Evolutionary conservation across 2,797 vertebrate genomes (phyloP).

Genomic region (Melanotaenia parkinsoni): DNA sequence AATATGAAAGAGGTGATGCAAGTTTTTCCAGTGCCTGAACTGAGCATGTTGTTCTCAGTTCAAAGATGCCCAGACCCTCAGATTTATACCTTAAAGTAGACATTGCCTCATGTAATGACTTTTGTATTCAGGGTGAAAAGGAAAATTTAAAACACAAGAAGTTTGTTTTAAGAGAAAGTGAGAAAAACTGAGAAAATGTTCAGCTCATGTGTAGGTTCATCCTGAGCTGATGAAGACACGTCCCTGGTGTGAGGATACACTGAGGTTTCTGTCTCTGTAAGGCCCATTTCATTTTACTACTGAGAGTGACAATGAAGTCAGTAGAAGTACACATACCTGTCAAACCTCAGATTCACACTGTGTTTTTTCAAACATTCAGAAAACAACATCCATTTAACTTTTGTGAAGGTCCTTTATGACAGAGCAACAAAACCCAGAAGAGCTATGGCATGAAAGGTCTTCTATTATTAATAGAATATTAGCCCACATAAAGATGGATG

Average conservation of each 20-base stretch:
- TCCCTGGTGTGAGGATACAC: too few species aligned
- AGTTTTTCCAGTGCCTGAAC: background rate
- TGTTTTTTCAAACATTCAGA: constrained; percentile 51
- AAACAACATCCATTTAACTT: constrained; percentile 64
- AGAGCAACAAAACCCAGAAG: constrained; percentile 68
- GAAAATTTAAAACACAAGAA: background rate
- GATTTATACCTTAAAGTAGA: too few species aligned
- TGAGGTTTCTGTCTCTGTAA: background rate
- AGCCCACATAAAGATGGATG: constrained; percentile 76
- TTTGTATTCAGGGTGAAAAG: too few species aligned
- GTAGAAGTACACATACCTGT: constrained; percentile 32
- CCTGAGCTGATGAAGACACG: too few species aligned
- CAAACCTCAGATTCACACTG: constrained; percentile 51
- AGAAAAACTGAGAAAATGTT: background rate
- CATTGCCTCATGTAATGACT: too few species aligned
- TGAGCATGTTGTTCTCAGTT: background rate
- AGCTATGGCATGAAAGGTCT: constrained; percentile 63
- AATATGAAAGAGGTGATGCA: background rate
- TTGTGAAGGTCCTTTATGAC: constrained; percentile 68
- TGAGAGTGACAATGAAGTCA: constrained; percentile 37
- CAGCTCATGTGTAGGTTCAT: background rate
- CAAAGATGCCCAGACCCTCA: too few species aligned
- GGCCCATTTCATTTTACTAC: constrained; percentile 21
- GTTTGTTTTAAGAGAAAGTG: background rate
- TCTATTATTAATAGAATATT: constrained; percentile 83